Evolutionary conservation across 2,888 invertebrate species (phyloP).

Genomic region (Yponomeuta malinellus): DNA sequence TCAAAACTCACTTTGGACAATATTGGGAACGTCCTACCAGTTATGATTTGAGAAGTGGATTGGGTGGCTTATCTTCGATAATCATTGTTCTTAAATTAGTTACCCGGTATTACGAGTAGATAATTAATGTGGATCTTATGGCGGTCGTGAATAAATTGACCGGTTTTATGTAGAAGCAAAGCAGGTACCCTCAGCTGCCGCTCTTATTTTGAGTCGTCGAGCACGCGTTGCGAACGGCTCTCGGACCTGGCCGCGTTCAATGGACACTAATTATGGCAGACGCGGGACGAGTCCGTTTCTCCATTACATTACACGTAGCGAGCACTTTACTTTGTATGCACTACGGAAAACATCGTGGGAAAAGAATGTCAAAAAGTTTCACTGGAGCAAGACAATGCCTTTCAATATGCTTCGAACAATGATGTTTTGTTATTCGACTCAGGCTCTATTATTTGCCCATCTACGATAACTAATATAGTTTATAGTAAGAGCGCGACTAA

Average conservation of each 20-base stretch:
- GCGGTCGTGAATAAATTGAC: slow-evolving; percentile 13
- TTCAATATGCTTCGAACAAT: slow-evolving; percentile 34
- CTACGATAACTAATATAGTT: slow-evolving; percentile 3
- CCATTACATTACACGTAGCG: slow-evolving; percentile 7
- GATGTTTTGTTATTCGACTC: slow-evolving; percentile 20
- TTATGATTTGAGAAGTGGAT: background rate
- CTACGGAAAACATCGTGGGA: slow-evolving; percentile 46
- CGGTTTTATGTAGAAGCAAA: slow-evolving; percentile 1
- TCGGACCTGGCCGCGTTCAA: slow-evolving; percentile 30
- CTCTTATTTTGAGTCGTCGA: slow-evolving; percentile 39
- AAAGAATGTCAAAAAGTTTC: slow-evolving; percentile 34
- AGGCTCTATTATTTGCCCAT: background rate
- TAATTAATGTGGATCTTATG: slow-evolving; percentile 5
- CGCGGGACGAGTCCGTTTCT: slow-evolving; percentile 16
- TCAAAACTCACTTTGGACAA: background rate
- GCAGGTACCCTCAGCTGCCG: slow-evolving; percentile 31
- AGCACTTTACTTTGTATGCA: slow-evolving; percentile 17
- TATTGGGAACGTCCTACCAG: background rate
- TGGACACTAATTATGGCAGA: slow-evolving; percentile 59
- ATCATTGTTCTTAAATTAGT: background rate
- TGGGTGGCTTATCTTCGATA: background rate
- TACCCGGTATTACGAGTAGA: background rate
- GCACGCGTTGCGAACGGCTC: slow-evolving; percentile 47
- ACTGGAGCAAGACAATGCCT: slow-evolving; percentile 23
- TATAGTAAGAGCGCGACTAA: slow-evolving; percentile 40